Conservation (phyloP, 2,113 vertebrate species). For the Mellivora capensis region DNA sequence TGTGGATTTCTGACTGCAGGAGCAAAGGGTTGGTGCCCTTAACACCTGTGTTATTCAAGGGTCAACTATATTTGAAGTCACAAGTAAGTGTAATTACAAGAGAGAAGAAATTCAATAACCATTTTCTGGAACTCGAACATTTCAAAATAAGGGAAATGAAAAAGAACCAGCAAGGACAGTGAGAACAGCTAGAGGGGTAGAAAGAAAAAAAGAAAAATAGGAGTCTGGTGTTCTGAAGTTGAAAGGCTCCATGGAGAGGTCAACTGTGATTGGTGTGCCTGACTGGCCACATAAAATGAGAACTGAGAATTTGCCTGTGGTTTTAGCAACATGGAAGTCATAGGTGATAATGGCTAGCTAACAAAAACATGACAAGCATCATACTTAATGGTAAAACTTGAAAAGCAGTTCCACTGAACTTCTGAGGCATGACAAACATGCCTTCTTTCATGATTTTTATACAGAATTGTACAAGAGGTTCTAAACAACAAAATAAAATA, state of each 20-base stretch:
- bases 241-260: background rate
- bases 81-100: background rate
- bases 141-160: background rate
- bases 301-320: background rate
- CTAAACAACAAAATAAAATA: background rate
- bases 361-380: background rate
- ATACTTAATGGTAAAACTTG: background rate
- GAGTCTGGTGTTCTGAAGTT: background rate
- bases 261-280: fast-evolving
- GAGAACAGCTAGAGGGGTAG: background rate
- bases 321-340: background rate
- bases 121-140: background rate
- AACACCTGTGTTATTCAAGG: background rate
- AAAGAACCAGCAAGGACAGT: too few relatives aligned
- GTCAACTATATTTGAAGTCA: background rate
- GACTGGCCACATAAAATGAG: background rate
- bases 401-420: background rate
- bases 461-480: background rate
- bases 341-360: background rate
- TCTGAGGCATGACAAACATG: background rate
- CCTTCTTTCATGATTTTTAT: background rate
- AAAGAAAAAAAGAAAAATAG: background rate
- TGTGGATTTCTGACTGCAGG: background rate
- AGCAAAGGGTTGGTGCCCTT: background rate
- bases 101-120: background rate